Percentiles rank a stretch among this genome's conserved stretches.
Evolutionary conservation across 1,140 invertebrate genomes (phyloP).

Genomic region (Antheraea pernyi): DNA sequence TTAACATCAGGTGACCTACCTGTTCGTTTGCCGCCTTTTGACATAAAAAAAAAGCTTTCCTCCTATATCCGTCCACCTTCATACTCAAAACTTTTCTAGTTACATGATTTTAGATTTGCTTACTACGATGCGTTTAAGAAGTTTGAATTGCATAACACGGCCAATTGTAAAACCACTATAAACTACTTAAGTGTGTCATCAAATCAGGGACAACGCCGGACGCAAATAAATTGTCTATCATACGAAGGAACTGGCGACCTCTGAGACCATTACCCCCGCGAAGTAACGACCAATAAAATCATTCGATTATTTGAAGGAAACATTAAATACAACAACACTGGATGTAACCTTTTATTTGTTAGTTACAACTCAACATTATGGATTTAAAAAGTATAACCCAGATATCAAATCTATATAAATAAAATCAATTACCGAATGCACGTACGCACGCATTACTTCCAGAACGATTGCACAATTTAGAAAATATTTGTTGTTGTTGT

Average conservation of each 20-base stretch:
- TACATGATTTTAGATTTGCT: too few species aligned
- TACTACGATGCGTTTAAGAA: not conserved
- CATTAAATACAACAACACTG: not conserved
- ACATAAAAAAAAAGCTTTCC: too few species aligned
- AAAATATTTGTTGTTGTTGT: too few species aligned
- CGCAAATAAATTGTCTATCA: conserved; percentile 35
- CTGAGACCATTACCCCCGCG: conserved; percentile 29
- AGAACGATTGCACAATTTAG: too few species aligned
- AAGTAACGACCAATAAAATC: conserved; percentile 18
- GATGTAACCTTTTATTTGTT: not conserved
- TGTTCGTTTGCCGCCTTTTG: too few species aligned
- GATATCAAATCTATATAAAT: too few species aligned
- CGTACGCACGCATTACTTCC: too few species aligned
- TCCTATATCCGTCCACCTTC: too few species aligned
- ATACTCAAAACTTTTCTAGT: too few species aligned
- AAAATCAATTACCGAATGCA: too few species aligned
- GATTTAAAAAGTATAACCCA: too few species aligned
- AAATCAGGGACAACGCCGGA: conserved; percentile 24
- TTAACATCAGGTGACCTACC: too few species aligned
- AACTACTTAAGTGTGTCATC: not conserved
- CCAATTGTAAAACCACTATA: not conserved
- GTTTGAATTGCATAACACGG: not conserved
- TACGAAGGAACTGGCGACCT: conserved; percentile 27
- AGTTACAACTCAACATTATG: not conserved
- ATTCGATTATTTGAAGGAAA: not conserved